Evolutionary conservation across 2,113 vertebrate species (phyloP), one percentile per base, ranked within the genome.

Genomic region (Gambusia affinis): DNA sequence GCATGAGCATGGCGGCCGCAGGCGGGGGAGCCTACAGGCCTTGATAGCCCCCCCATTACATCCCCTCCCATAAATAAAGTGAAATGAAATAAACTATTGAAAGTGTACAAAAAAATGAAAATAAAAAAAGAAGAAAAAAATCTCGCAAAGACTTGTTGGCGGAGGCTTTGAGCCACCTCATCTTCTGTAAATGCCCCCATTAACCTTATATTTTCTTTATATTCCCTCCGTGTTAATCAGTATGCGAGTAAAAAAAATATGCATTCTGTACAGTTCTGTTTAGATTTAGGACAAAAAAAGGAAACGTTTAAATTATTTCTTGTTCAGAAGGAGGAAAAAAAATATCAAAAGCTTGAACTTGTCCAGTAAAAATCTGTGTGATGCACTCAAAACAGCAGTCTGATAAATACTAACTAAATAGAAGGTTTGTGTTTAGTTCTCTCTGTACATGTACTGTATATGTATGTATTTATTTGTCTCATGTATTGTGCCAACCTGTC

Each of bases 1-100:
- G 97, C 92, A 98, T 99, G 97, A 99, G 97, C 89, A 99, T 99
- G 97, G 96, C 97, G 69, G 96, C 96, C 61, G 97, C 97, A 76
- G 97, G 96, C 92, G 96, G 97, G 68, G 90, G 82, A 91, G 96
- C 94, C 88, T 98, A 97, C 91, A 97, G 97, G 92, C 97, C 97
- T 78, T 99, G 94, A 96, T 93, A 64, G 83, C 86, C 72, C 35
- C 35, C 35, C 8, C 35, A n/a, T 70, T 76, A 33, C 73, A 79
- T 69, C n/a, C 67, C 24, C 7, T 37, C 35, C 44, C 64, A 75
- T 88, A 90, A 94, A 95, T 91, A 90, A 92, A 31, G 33, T 92
- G 81, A 78, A 73, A 85, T 93, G 95, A 37, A 94, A 95, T 94
- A 75, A 93, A 94, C 94, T 51, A 70, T 37, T 29, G 27, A 70